These are phyloP conservation scores for Engystomops pustulosus DNA, from an alignment of 2,113 vertebrate genomes.

Conservation along the genomic window DNA sequence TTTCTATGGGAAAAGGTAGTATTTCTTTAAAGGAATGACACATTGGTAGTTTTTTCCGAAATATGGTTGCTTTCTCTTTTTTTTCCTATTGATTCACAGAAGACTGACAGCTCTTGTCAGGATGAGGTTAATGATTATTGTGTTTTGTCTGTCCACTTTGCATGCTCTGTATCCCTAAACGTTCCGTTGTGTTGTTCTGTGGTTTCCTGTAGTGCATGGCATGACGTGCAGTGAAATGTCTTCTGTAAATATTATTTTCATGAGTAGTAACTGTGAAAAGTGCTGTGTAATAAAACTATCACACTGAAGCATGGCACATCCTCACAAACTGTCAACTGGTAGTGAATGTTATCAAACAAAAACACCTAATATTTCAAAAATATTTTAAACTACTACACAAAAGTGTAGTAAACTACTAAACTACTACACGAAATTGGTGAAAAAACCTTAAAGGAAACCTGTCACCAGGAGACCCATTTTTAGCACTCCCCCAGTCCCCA, in stretches of 20 bases:
- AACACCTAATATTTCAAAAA: background rate
- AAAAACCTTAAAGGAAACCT: too few relatives aligned
- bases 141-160: slow-evolving; percentile 33
- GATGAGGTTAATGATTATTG: slow-evolving; percentile 32
- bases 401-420: too few relatives aligned
- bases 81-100: slow-evolving; percentile 33
- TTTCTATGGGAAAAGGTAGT: too few relatives aligned
- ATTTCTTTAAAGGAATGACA: too few relatives aligned
- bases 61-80: background rate
- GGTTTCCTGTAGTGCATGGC: slow-evolving; percentile 42
- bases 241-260: slow-evolving; percentile 45
- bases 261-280: slow-evolving; percentile 32
- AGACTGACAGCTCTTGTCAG: slow-evolving; percentile 39
- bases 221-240: background rate
- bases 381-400: background rate
- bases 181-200: slow-evolving; percentile 26
- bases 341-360: background rate
- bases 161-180: background rate
- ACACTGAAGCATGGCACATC: slow-evolving; percentile 6
- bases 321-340: background rate
- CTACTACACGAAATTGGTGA: too few relatives aligned
- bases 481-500: too few relatives aligned
- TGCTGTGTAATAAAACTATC: slow-evolving; percentile 24
- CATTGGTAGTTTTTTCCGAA: too few relatives aligned
- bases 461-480: too few relatives aligned